Evolutionary conservation across 2,888 invertebrate species (phyloP).

Genomic region (Phyto melanocephala): DNA sequence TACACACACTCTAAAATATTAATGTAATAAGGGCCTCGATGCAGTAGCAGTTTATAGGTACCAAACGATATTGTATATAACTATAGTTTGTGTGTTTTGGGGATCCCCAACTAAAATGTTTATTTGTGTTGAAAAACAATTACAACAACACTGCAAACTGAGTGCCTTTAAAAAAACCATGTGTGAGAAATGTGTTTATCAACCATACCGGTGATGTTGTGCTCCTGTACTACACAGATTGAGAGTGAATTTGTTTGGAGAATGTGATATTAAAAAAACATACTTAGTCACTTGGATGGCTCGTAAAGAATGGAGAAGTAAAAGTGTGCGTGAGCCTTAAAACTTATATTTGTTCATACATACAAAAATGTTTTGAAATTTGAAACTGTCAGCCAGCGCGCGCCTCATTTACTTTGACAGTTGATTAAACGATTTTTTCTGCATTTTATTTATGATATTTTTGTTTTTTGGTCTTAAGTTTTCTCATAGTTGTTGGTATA

Average conservation of each 20-base stretch:
- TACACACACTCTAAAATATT: background rate
- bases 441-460: slow-evolving; percentile 1
- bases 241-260: slow-evolving; percentile 14
- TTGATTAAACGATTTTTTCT: slow-evolving; percentile 33
- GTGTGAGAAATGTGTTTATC: slow-evolving; percentile 56
- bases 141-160: background rate
- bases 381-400: slow-evolving; percentile 62
- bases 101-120: slow-evolving; percentile 48
- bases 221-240: background rate
- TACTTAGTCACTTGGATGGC: too few relatives aligned
- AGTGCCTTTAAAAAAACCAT: slow-evolving; percentile 26
- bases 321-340: slow-evolving; percentile 23
- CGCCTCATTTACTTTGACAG: slow-evolving; percentile 60
- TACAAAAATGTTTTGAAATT: slow-evolving; percentile 60
- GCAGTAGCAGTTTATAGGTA: slow-evolving; percentile 49
- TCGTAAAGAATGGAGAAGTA: background rate
- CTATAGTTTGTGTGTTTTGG: slow-evolving; percentile 22
- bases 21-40: background rate
- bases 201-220: slow-evolving; percentile 39
- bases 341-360: slow-evolving; percentile 1
- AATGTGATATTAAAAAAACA: too few relatives aligned
- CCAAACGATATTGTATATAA: slow-evolving; percentile 4
- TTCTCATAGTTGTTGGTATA: background rate
- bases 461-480: background rate
- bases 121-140: background rate